phyloP scores from a whole-genome alignment of 2,888 invertebrate genomes.

The Agrochola circellaris region DNA sequence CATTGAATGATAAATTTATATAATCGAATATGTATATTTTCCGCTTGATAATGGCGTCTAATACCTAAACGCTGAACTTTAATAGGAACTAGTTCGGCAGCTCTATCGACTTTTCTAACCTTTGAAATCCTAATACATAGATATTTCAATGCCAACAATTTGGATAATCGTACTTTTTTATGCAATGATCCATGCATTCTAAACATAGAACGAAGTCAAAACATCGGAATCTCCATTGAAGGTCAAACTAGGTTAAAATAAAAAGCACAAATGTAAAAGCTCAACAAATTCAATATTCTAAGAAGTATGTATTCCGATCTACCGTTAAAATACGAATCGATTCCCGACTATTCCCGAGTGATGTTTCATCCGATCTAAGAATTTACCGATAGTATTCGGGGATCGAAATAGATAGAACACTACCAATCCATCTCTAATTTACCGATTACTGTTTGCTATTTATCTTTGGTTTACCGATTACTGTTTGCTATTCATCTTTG shows the following conservation, averaged over 20 bases:
- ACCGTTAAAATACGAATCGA: conserved; percentile 35
- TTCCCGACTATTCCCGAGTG: conserved; percentile 16
- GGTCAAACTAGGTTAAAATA: background rate
- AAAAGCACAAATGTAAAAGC: conserved; percentile 2
- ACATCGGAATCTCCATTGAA: conserved; percentile 11
- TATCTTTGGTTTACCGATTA: conserved; percentile 11
- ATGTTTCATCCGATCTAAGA: conserved; percentile 18
- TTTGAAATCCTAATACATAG: background rate
- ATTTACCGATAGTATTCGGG: conserved; percentile 20
- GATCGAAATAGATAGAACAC: conserved; percentile 32
- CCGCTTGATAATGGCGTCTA: background rate
- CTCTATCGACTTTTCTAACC: background rate
- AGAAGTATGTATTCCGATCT: conserved; percentile 34
- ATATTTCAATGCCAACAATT: background rate
- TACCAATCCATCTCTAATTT: conserved; percentile 14
- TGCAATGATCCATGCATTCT: background rate
- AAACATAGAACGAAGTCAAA: conserved; percentile 14
- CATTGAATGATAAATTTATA: no score
- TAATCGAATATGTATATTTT: background rate
- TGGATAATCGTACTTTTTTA: background rate
- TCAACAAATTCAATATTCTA: conserved; percentile 33
- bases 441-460: conserved; percentile 12
- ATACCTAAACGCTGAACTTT: background rate
- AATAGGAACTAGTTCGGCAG: background rate
- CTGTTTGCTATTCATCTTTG: conserved; percentile 23